Evolutionary conservation across 2,888 invertebrate genomes (phyloP).

Genomic region (Campaea margaritaria): DNA sequence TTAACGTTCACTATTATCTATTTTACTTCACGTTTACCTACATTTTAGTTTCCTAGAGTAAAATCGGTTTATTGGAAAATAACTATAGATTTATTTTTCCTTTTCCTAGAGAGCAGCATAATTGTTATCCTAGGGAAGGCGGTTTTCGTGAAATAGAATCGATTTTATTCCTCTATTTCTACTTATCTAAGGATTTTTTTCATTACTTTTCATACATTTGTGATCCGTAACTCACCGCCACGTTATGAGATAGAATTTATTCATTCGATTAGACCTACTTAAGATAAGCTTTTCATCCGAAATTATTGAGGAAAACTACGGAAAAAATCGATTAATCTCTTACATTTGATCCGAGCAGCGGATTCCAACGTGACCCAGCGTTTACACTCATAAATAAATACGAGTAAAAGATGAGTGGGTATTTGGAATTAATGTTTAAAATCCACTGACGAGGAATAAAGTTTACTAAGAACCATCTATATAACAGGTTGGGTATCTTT

Average conservation of each 20-base stretch:
- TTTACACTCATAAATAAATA: not conserved
- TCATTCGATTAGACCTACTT: slow-evolving; percentile 8
- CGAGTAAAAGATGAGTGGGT: too few species aligned
- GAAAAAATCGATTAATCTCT: slow-evolving; percentile 19
- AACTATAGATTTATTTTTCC: too few species aligned
- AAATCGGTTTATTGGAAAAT: too few species aligned
- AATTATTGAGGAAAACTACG: slow-evolving; percentile 28
- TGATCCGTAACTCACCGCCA: not conserved
- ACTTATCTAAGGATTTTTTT: too few species aligned
- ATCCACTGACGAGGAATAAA: too few species aligned
- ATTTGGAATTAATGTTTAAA: too few species aligned
- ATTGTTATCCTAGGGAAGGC: too few species aligned
- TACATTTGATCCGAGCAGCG: not conserved
- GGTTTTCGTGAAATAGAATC: too few species aligned
- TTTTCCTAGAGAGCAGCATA: too few species aligned
- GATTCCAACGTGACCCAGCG: slow-evolving; percentile 1
- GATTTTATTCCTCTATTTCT: too few species aligned
- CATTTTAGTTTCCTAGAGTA: too few species aligned
- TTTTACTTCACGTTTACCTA: not conserved
- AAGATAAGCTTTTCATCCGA: slow-evolving; percentile 22
- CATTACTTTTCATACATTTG: not conserved
- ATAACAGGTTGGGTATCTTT: too few species aligned
- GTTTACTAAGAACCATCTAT: not conserved
- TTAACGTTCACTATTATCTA: slow-evolving; percentile 6
- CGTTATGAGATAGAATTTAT: slow-evolving; percentile 15